phyloP scores from a whole-genome alignment of 2,113 vertebrate species.

The Rhinogobius similis region DNA sequence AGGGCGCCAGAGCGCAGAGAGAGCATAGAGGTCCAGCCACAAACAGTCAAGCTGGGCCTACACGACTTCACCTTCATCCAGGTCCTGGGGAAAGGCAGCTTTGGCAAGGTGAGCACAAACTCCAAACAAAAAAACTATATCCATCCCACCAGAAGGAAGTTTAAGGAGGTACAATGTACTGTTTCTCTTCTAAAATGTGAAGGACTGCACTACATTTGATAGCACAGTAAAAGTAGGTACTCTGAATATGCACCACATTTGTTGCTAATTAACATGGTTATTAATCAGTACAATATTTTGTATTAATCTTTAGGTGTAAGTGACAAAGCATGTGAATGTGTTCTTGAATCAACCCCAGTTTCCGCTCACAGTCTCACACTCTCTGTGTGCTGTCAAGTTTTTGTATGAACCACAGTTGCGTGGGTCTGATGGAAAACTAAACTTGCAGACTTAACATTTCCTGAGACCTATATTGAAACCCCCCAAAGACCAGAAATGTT shows the following conservation, averaged over 20 bases:
- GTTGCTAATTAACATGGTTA: not conserved
- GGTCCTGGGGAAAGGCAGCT: constrained; percentile 96
- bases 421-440: no score
- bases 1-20: constrained; percentile 64
- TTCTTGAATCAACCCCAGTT: not conserved
- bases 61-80: constrained; percentile 90
- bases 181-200: not conserved
- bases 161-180: no score
- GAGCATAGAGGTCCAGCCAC: constrained; percentile 19
- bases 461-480: no score
- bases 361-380: not conserved
- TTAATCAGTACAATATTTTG: not conserved
- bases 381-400: not conserved
- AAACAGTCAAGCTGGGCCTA: constrained; percentile 76
- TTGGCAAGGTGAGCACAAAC: constrained; percentile 88
- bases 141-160: not conserved
- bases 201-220: no score
- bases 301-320: not conserved
- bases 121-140: not conserved
- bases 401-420: no score
- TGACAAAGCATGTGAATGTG: not conserved
- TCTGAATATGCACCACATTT: not conserved
- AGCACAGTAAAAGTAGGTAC: not conserved
- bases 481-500: no score
- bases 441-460: no score